Conservation (phyloP, 2,888 invertebrate species). For the Macrostomum cliftonense region DNA sequence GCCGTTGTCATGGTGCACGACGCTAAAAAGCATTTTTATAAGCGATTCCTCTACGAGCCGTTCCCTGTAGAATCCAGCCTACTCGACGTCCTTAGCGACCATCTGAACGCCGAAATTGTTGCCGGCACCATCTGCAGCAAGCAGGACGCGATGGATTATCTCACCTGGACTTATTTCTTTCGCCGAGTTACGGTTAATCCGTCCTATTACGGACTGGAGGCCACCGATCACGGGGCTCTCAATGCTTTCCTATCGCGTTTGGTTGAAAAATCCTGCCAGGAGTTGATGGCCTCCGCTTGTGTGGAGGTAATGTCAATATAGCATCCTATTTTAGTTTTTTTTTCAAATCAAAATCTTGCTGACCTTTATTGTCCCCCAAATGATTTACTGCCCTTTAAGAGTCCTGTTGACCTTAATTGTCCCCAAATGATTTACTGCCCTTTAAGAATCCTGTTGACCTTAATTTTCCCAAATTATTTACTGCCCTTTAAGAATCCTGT, state of each 20-base stretch:
- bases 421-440: too few species aligned
- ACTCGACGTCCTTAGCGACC: slow-evolving; percentile 72
- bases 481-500: too few species aligned
- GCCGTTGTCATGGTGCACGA: slow-evolving; percentile 61
- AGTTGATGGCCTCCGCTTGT: slow-evolving; percentile 58
- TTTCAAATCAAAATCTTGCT: too few species aligned
- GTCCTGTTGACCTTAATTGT: too few species aligned
- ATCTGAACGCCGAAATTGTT: slow-evolving; percentile 78
- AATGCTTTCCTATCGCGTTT: slow-evolving; percentile 55
- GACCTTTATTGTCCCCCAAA: too few species aligned
- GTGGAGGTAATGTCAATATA: slow-evolving; percentile 47
- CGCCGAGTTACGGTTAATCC: slow-evolving; percentile 76
- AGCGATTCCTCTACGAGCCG: slow-evolving; percentile 92
- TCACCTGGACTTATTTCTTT: slow-evolving; percentile 97
- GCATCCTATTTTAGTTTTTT: slow-evolving; percentile 4
- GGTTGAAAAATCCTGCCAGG: slow-evolving; percentile 57
- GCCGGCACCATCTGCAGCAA: slow-evolving; percentile 81
- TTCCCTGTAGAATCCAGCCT: slow-evolving; percentile 85
- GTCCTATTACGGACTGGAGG: slow-evolving; percentile 23
- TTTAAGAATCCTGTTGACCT: slow-evolving; percentile 14
- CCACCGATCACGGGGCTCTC: slow-evolving; percentile 31
- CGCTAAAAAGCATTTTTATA: slow-evolving; percentile 92
- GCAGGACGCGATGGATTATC: slow-evolving; percentile 78
- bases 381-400: too few species aligned
- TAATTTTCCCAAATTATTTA: slow-evolving; percentile 13